Percentiles rank a stretch among this genome's conserved stretches.
Evolutionary conservation across 1,140 invertebrate species (phyloP).

Genomic region (Dermatophagoides farinae): DNA sequence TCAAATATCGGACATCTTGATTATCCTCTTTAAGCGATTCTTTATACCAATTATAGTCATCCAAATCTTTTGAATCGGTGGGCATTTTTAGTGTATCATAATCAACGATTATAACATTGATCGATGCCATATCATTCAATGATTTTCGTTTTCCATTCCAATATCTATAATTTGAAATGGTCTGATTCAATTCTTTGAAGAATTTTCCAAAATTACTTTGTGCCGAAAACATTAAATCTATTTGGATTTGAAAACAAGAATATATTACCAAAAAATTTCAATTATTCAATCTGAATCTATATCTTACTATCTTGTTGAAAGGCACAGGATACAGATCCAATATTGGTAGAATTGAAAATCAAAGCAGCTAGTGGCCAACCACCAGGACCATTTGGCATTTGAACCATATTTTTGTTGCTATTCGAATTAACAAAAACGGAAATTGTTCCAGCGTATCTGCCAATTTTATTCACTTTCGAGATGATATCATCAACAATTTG

Average conservation of each 20-base stretch:
- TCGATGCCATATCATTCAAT: background rate
- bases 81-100: background rate
- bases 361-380: background rate
- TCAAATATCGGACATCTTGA: background rate
- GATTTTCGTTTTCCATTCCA: background rate
- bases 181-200: background rate
- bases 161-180: slow-evolving; percentile 4
- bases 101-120: slow-evolving; percentile 5
- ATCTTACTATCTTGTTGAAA: background rate
- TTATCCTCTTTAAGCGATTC: background rate
- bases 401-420: background rate
- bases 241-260: too few species aligned
- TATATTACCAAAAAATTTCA: background rate
- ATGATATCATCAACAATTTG: background rate
- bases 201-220: background rate
- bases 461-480: background rate
- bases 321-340: background rate
- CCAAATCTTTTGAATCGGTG: background rate
- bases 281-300: too few species aligned
- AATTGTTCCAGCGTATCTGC: background rate
- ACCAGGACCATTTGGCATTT: background rate
- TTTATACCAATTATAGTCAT: slow-evolving; percentile 7
- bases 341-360: background rate
- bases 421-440: slow-evolving; percentile 3
- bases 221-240: background rate